Conservation (phyloP, 2,797 vertebrate genomes). For the Capromys pilorides region DNA sequence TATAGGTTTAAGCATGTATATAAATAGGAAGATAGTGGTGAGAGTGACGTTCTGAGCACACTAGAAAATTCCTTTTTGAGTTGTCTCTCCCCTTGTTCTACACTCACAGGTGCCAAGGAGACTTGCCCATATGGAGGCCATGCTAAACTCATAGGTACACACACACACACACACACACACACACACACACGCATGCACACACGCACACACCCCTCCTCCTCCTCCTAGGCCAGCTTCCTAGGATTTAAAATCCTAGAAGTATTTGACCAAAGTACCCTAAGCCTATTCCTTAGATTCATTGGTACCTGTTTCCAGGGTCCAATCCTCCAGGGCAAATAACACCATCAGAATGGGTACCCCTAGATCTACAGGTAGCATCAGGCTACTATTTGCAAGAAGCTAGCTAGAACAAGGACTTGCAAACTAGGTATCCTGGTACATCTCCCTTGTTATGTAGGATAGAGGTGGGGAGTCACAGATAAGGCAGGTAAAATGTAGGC, state of each 20-base stretch:
- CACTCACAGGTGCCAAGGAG: background rate
- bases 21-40: background rate
- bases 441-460: background rate
- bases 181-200: background rate
- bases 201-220: background rate
- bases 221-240: background rate
- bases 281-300: background rate
- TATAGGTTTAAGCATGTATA: background rate
- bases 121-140: background rate
- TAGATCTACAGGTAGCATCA: background rate
- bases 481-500: background rate
- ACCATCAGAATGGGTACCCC: background rate
- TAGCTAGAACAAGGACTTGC: background rate
- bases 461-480: background rate
- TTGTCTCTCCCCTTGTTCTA: background rate
- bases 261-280: background rate
- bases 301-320: background rate
- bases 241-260: background rate
- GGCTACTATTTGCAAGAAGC: background rate
- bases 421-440: background rate
- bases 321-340: background rate
- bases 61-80: background rate
- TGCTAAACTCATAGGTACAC: background rate
- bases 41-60: background rate
- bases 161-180: background rate